Evolutionary conservation across 2,113 vertebrate genomes (phyloP).

Genomic region (Chaenocephalus aceratus): DNA sequence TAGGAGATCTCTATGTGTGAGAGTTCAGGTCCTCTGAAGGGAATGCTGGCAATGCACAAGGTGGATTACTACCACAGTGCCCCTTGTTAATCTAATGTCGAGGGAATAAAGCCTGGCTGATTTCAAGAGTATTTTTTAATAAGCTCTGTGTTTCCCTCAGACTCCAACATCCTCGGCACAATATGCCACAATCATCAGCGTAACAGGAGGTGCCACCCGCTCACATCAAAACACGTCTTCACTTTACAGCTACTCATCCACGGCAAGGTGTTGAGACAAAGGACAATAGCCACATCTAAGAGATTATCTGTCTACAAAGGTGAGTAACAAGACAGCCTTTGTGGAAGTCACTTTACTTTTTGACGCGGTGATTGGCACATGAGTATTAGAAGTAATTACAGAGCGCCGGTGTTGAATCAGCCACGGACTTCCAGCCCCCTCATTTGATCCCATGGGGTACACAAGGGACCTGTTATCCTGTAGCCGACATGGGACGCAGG

Average conservation of each 20-base stretch:
- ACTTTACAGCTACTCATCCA: constrained; percentile 20
- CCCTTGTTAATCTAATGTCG: constrained; percentile 49
- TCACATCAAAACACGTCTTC: constrained; percentile 35
- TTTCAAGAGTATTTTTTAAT: constrained; percentile 76
- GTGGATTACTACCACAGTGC: constrained; percentile 57
- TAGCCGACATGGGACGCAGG: constrained; percentile 40
- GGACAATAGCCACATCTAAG: constrained; percentile 37
- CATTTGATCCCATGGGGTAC: constrained; percentile 54
- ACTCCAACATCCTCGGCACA: constrained; percentile 62
- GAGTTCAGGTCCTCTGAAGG: constrained; percentile 3
- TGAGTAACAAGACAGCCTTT: constrained; percentile 59
- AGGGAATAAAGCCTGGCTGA: constrained; percentile 65
- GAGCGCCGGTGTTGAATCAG: constrained; percentile 68
- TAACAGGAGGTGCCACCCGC: constrained; percentile 49
- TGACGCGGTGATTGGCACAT: constrained; percentile 52
- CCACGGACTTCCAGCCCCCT: constrained; percentile 54
- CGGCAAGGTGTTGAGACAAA: constrained; percentile 47
- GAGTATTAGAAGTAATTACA: constrained; percentile 73
- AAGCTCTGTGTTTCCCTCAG: constrained; percentile 43
- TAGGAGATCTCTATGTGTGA: not conserved
- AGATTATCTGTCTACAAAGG: constrained; percentile 45
- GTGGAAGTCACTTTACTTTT: constrained; percentile 51
- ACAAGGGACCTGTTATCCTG: constrained; percentile 58
- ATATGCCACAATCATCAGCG: constrained; percentile 30
- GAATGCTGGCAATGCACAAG: constrained; percentile 43